Conservation (phyloP, 1,140 invertebrate genomes). For the Aphaenogaster rudis region DNA sequence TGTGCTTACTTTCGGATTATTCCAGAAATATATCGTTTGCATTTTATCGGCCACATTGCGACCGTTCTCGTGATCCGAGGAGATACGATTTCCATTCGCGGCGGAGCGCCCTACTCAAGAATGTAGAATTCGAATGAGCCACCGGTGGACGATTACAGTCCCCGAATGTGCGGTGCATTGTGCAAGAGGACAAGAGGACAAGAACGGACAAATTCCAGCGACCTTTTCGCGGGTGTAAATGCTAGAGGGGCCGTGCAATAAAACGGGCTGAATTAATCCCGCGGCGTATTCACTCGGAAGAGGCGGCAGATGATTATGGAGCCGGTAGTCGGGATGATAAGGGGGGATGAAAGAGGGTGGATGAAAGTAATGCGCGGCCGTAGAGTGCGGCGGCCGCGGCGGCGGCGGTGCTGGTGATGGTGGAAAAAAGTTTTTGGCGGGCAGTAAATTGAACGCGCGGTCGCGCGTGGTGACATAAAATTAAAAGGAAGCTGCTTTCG, state of each 20-base stretch:
- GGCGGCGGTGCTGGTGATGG: constrained; percentile 1
- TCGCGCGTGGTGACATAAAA: constrained; percentile 63
- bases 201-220: constrained; percentile 20
- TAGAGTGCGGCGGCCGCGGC: neutral
- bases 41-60: constrained; percentile 10
- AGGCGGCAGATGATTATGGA: constrained; percentile 59
- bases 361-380: constrained; percentile 38
- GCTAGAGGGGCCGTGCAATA: constrained; percentile 62
- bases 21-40: constrained; percentile 16
- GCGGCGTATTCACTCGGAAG: constrained; percentile 56
- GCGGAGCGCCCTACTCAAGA: constrained; percentile 14
- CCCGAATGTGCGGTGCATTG: constrained; percentile 52
- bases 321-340: neutral
- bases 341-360: neutral
- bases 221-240: constrained; percentile 64
- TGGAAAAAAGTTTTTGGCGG: constrained; percentile 56
- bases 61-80: neutral
- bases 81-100: constrained; percentile 54
- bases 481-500: constrained; percentile 63
- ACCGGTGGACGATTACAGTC: constrained; percentile 41
- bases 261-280: constrained; percentile 73
- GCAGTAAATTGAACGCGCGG: constrained; percentile 68
- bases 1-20: neutral
- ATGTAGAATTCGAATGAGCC: constrained; percentile 54
- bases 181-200: constrained; percentile 14